phyloP scores from a whole-genome alignment of 2,113 vertebrate species.

The Oncorhynchus mykiss region DNA sequence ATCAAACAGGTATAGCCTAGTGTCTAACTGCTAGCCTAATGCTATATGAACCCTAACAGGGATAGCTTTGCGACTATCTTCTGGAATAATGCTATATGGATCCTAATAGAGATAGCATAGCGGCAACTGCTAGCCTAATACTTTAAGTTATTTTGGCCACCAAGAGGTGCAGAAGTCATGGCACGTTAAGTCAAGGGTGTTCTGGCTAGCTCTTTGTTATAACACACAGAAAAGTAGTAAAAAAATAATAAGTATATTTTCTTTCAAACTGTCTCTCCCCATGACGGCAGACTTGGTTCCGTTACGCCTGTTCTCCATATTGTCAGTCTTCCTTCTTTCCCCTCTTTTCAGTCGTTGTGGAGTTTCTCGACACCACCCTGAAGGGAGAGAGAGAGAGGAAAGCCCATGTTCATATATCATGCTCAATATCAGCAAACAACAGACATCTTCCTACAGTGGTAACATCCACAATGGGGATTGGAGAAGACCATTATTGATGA shows the following conservation, averaged over 20 bases:
- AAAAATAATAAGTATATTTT: conserved; percentile 41
- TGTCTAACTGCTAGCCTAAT: no score
- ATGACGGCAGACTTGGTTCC: background rate
- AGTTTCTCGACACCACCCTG: conserved; percentile 87
- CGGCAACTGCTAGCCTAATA: conserved; percentile 13
- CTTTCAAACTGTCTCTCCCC: conserved; percentile 5
- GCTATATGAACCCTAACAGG: no score
- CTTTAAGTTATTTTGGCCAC: conserved; percentile 51
- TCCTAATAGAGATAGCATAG: background rate
- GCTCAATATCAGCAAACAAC: background rate
- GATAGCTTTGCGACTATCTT: no score
- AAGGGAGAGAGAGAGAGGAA: conserved; percentile 30
- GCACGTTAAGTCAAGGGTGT: conserved; percentile 53
- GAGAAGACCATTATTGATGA: no score
- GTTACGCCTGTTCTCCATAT: conserved; percentile 35
- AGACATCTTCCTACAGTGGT: background rate
- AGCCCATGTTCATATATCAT: background rate
- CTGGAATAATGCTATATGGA: no score
- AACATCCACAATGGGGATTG: no score
- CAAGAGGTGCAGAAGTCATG: conserved; percentile 54
- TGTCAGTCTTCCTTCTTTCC: conserved; percentile 22
- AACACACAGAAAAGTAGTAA: conserved; percentile 28
- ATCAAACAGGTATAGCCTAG: conserved; percentile 15
- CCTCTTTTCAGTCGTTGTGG: conserved; percentile 80
- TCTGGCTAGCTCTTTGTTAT: conserved; percentile 34